A percentile compares a stretch with the other conserved stretches of the same genome.
Evolutionary conservation across 2,113 vertebrate genomes (phyloP).

Genomic region (Recurvirostra avosetta): DNA sequence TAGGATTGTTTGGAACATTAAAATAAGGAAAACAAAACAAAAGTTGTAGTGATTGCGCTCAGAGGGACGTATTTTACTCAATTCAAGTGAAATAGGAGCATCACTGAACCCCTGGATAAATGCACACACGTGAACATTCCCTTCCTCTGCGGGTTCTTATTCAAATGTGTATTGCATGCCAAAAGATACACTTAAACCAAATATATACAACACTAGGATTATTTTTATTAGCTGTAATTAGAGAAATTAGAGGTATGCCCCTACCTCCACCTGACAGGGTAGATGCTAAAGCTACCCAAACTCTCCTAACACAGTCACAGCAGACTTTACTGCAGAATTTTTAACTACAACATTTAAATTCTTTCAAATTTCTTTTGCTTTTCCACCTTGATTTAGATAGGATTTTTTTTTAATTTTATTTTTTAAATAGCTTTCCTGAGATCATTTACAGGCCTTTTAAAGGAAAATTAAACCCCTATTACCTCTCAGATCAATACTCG

Average conservation of each 20-base stretch:
- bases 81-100: background rate
- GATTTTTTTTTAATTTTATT: background rate
- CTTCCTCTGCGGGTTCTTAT: background rate
- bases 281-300: background rate
- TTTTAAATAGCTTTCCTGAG: background rate
- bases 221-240: background rate
- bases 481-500: background rate
- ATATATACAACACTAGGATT: background rate
- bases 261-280: background rate
- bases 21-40: background rate
- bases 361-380: background rate
- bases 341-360: background rate
- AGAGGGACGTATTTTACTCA: background rate
- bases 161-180: background rate
- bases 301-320: background rate
- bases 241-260: background rate
- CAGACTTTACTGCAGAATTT: background rate
- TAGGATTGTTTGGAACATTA: background rate
- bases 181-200: background rate
- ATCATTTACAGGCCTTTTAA: slow-evolving; percentile 4
- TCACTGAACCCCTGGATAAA: background rate
- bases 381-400: background rate
- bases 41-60: background rate
- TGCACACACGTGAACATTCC: background rate
- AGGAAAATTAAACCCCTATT: slow-evolving; percentile 45